Conservation (phyloP, 2,888 invertebrate genomes). For the Cheilosia soror region DNA sequence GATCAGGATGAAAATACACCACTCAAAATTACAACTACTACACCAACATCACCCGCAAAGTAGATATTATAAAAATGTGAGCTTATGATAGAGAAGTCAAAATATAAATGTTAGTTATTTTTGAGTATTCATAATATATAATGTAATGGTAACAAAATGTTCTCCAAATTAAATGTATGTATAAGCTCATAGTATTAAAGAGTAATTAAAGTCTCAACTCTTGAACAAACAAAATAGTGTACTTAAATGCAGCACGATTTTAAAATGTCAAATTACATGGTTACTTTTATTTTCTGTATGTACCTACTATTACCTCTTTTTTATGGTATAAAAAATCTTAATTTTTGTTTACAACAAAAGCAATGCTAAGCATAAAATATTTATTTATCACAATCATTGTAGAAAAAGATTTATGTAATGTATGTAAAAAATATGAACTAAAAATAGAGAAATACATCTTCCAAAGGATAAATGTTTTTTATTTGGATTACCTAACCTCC, state of each 20-base stretch:
- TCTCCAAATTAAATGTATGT: background rate
- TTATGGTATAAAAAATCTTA: slow-evolving; percentile 21
- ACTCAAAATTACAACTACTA: slow-evolving; percentile 76
- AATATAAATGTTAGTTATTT: background rate
- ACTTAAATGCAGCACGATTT: slow-evolving; percentile 44
- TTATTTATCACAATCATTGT: slow-evolving; percentile 54
- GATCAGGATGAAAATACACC: slow-evolving; percentile 81
- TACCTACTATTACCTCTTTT: background rate
- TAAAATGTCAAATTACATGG: slow-evolving; percentile 41
- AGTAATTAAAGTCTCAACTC: background rate
- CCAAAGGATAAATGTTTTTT: slow-evolving; percentile 7
- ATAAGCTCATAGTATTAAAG: background rate
- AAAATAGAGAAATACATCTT: slow-evolving; percentile 13
- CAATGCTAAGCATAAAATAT: slow-evolving; percentile 41
- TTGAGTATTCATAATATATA: background rate
- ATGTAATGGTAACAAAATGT: no score
- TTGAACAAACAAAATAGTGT: slow-evolving; percentile 1
- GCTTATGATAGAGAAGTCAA: slow-evolving; percentile 11
- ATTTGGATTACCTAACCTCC: background rate
- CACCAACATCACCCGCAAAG: slow-evolving; percentile 24
- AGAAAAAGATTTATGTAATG: slow-evolving; percentile 33
- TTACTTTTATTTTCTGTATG: slow-evolving; percentile 23
- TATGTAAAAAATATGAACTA: slow-evolving; percentile 4
- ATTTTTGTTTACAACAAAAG: slow-evolving; percentile 20
- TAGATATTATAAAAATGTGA: slow-evolving; percentile 14